Percentiles rank a stretch among this genome's conserved stretches.
Conservation (phyloP, 1,140 invertebrate genomes). For the Tetraneura akinire region DNA sequence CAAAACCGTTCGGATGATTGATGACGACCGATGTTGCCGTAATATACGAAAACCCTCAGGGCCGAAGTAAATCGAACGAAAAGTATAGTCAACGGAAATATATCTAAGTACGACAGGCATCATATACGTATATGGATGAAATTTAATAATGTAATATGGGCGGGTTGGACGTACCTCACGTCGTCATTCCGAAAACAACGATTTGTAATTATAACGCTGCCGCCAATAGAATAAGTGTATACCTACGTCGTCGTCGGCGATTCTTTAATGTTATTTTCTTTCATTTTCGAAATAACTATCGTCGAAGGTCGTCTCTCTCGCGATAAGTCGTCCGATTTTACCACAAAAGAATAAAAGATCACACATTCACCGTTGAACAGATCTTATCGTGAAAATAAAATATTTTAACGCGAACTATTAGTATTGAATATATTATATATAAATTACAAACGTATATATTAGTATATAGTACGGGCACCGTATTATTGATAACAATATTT, state of each 20-base stretch:
- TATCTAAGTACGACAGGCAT: neutral
- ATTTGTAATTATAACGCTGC: slow-evolving; percentile 12
- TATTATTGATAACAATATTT: no score
- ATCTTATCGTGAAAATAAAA: no score
- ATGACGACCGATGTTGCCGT: neutral
- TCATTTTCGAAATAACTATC: neutral
- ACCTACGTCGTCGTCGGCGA: neutral
- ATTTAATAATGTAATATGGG: neutral
- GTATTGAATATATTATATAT: no score
- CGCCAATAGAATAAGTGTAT: no score
- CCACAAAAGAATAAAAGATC: no score
- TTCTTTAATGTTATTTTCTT: slow-evolving; percentile 13
- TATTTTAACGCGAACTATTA: no score
- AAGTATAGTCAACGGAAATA: no score
- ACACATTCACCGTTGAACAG: no score
- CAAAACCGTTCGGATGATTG: neutral
- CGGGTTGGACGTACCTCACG: no score
- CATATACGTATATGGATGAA: no score
- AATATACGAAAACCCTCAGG: neutral
- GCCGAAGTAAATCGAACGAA: slow-evolving; percentile 33
- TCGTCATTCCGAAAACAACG: slow-evolving; percentile 24
- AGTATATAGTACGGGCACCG: no score
- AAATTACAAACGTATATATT: no score
- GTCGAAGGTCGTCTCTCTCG: neutral
- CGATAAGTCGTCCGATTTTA: neutral